These are phyloP conservation scores for Rhynchonycteris naso DNA, from an alignment of 2,797 vertebrate species.

Conservation along the genomic window DNA sequence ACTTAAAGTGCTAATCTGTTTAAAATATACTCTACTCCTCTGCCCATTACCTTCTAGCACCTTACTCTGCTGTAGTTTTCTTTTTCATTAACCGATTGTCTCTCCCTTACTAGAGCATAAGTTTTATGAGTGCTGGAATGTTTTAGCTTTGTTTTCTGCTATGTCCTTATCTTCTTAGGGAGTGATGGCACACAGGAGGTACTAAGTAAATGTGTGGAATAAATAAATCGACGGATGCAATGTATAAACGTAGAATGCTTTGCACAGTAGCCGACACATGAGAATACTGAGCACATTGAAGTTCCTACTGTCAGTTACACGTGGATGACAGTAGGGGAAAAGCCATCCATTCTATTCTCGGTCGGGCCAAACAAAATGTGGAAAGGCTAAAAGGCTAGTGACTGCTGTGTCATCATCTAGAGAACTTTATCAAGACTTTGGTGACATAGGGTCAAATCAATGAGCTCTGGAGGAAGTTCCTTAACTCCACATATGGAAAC, in stretches of 20 bases:
- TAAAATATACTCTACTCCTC: background rate
- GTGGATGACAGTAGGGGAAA: background rate
- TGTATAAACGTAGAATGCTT: background rate
- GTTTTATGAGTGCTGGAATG: background rate
- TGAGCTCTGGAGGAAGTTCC: background rate
- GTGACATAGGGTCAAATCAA: background rate
- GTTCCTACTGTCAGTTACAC: background rate
- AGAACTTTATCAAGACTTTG: background rate
- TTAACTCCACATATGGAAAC: background rate
- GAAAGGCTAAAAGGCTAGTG: background rate
- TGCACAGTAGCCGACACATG: background rate
- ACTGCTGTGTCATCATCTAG: background rate
- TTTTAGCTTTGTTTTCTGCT: background rate
- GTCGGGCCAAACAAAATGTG: background rate
- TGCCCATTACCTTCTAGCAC: background rate
- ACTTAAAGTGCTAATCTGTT: background rate
- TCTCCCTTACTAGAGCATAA: background rate
- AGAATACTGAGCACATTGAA: background rate
- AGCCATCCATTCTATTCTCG: background rate
- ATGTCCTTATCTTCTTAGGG: background rate
- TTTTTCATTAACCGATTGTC: background rate
- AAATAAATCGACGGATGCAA: background rate
- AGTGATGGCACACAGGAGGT: background rate
- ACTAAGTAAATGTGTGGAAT: background rate
- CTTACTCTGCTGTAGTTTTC: slow-evolving; percentile 15